Evolutionary conservation across 2,888 invertebrate species (phyloP), one percentile per base, ranked within the genome.

Genomic region (Chouioia cunea): DNA sequence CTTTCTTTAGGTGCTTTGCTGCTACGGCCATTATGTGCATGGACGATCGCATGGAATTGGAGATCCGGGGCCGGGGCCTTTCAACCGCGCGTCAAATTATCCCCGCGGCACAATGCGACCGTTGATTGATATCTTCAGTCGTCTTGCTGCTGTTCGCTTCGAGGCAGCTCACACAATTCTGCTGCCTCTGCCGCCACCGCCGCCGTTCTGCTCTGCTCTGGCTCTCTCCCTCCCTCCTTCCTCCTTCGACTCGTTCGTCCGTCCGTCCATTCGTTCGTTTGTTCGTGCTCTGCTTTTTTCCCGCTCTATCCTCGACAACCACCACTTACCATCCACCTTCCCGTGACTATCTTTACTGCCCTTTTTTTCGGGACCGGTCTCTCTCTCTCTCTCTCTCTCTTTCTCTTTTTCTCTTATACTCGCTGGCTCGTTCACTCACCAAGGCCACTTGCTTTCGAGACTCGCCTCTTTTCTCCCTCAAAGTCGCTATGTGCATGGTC

Each of bases 81-180:
- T 83, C 82, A 82, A 76, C 79, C 80, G 80, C 81, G 82, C 81
- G 83, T 83, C 83, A 83, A 83, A 83, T 83, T 83, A 83, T 83
- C 83, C 81, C 77, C 67, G 64, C 67, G 76, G 82, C 79, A 83
- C 83, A 83, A 83, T 83, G 81, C 77, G 81, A 80, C 78, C 79
- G 82, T 83, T 83, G 83, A 83, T 83, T 83, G 82, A 83, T 83
- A 83, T 83, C 83, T 83, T 82, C 79, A 80, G 83, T 82, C 79
- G 81, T 77, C 70, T 54, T 74, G 77, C 78, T 79, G 79, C 77
- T 75, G 78, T 77, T 65, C 56, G 64, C 69, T 58, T 54, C 65
- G 44, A 65, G 54, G 67, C 69, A 66, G 56, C 67, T 63, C 62
- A 48, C 54, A 66, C 66, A 20, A 48, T 60, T 52, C 60, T 70